Percentiles rank a stretch among this genome's conserved stretches.
phyloP scores from a whole-genome alignment of 2,797 vertebrate genomes.

The Scolopax bukidnonensis region DNA sequence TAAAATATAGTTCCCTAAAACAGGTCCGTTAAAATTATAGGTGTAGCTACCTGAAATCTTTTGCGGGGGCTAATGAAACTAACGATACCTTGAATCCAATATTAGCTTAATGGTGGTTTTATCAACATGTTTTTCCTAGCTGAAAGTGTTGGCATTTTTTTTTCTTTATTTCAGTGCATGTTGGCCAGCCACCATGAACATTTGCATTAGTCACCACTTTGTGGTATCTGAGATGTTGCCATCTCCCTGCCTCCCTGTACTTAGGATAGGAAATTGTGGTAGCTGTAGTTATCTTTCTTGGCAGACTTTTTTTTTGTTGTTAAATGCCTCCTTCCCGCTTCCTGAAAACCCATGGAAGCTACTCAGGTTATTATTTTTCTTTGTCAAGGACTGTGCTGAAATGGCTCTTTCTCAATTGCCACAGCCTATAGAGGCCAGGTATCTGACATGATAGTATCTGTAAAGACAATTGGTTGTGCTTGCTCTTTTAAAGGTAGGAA shows the following conservation, averaged over 20 bases:
- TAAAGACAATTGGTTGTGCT: background rate
- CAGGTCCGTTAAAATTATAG: background rate
- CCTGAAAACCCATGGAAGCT: background rate
- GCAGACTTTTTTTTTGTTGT: background rate
- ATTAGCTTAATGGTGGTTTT: background rate
- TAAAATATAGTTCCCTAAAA: background rate
- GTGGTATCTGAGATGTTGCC: background rate
- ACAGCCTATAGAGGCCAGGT: background rate
- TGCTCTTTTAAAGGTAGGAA: background rate
- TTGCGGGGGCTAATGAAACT: background rate
- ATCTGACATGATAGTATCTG: background rate
- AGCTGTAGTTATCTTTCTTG: background rate
- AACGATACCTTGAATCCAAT: background rate
- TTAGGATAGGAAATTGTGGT: conserved; percentile 22
- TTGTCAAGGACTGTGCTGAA: background rate
- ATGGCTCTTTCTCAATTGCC: background rate
- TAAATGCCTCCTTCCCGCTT: background rate
- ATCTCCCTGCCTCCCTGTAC: background rate
- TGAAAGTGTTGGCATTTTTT: background rate
- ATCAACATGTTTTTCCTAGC: background rate
- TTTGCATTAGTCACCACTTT: background rate
- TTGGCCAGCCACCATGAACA: background rate
- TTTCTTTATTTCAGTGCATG: background rate
- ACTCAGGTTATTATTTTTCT: background rate
- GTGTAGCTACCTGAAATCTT: background rate